Percentiles rank a stretch among this genome's conserved stretches.
Evolutionary conservation across 2,888 invertebrate species (phyloP).

Genomic region (Thymelicus lineola): DNA sequence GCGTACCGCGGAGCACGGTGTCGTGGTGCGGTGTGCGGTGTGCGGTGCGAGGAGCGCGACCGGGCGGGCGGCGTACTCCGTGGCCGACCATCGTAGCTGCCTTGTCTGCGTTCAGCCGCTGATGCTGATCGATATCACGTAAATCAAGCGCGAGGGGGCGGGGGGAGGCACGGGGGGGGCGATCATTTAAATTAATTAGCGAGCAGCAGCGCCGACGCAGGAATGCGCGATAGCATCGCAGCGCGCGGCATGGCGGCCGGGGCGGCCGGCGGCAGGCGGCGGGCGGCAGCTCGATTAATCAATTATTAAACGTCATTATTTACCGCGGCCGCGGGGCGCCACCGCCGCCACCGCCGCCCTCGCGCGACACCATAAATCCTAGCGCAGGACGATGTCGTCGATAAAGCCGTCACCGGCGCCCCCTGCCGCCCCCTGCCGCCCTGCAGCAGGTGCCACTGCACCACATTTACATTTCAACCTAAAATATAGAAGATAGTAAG

Average conservation of each 20-base stretch:
- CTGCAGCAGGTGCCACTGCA: not conserved
- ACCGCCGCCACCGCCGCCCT: constrained; percentile 32
- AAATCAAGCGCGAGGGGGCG: constrained; percentile 53
- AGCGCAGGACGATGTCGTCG: constrained; percentile 56
- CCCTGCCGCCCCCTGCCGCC: constrained; percentile 35
- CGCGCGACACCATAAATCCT: constrained; percentile 56
- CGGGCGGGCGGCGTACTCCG: constrained; percentile 10
- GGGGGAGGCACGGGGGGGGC: constrained; percentile 45
- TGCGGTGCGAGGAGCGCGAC: constrained; percentile 1
- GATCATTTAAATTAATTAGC: constrained; percentile 78
- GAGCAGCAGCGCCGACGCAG: constrained; percentile 52
- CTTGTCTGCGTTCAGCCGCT: not conserved
- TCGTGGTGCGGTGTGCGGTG: not conserved
- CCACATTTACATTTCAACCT: not conserved
- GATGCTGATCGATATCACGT: constrained; percentile 55
- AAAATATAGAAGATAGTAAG: no score
- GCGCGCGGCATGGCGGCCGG: constrained; percentile 34
- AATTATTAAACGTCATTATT: constrained; percentile 80
- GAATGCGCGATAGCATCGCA: constrained; percentile 58
- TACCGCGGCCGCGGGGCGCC: constrained; percentile 47
- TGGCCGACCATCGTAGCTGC: not conserved
- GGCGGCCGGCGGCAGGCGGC: constrained; percentile 39
- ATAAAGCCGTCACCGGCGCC: constrained; percentile 75
- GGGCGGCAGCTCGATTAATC: constrained; percentile 68
- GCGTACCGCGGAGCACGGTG: not conserved